phyloP scores from a whole-genome alignment of 2,113 vertebrate genomes.

The Mohoua ochrocephala region DNA sequence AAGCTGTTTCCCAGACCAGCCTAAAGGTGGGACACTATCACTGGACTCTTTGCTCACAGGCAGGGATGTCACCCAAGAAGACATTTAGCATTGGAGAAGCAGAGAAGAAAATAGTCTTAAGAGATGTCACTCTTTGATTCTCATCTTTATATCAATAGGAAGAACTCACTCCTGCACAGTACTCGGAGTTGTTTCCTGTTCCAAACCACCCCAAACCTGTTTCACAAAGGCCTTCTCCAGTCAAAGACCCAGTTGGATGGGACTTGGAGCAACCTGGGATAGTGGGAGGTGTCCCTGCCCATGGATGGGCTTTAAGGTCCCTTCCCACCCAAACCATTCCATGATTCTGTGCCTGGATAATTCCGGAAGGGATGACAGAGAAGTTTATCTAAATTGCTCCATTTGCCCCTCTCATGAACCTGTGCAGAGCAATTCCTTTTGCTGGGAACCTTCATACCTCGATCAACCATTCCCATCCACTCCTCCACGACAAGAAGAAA shows the following conservation, averaged over 20 bases:
- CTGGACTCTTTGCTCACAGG: neutral
- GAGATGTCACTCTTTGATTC: neutral
- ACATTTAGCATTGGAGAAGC: neutral
- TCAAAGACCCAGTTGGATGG: neutral
- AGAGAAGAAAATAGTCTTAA: neutral
- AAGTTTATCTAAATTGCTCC: neutral
- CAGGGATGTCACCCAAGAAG: neutral
- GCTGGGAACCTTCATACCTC: neutral
- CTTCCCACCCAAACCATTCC: neutral
- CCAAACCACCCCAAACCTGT: neutral
- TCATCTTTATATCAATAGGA: neutral
- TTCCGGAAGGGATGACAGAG: neutral
- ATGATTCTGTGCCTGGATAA: neutral
- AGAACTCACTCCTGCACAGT: neutral
- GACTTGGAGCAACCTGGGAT: rapidly evolving
- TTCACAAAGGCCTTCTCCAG: neutral
- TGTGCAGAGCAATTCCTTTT: neutral
- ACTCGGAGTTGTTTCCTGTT: neutral
- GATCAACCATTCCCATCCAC: neutral
- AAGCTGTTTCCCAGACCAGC: neutral
- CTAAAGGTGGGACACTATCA: neutral
- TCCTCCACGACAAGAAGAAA: neutral
- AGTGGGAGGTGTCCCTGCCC: neutral
- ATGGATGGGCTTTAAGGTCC: neutral
- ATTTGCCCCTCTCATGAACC: neutral